Base-by-base conservation (phyloP, 1,140 invertebrate genomes). In the Onthophagus taurus region DNA sequence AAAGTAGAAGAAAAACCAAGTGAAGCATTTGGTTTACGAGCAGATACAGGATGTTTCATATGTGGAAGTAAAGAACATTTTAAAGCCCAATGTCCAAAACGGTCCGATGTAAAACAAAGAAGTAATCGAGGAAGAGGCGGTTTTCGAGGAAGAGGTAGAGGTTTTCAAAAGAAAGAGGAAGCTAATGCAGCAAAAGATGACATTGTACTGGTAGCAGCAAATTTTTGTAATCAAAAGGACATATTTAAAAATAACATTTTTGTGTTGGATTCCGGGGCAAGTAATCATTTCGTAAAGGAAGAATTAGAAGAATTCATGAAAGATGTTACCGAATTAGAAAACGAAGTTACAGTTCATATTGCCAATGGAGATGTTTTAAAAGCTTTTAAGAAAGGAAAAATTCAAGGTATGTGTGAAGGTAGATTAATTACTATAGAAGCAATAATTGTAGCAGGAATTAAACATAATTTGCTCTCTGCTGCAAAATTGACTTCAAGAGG, bases 251-350 rank as follows among this genome's bases (percentile, higher is more conserved):
- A 31, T 12, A 34, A 39, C 11, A 21, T 12, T 11, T 45, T 49
- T 38, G 39, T 49, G 11, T 24, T 49, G 19, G 47, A 49, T 21
- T 49, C 47, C 13, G 44, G 44, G 13, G 45, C 45, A n/a, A 49
- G 42, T 18, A 12, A 49, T 17, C 34, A 47, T 38, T 39, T 26
- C n/a, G 24, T 26, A 26, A 26, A n/a, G n/a, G 24, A 13, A 19
- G 31, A 19, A 29, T 20, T 47, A 20, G 42, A 48, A 36, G 12
- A 35, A 23, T 44, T 16, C 17, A 37, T 39, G 43, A 13, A 19
- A 39, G 18, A 49, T 48, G 29, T 45, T n/a, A 16, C 6, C 39
- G 19, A 2, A 14, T 31, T 45, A 19, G 18, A 29, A 14, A 13
- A 12, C 13, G 6, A 35, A 41, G 34, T 49, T 8, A 11, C n/a